Percentiles rank a stretch among this genome's conserved stretches.
Evolutionary conservation across 1,140 invertebrate genomes (phyloP).

Genomic region (Caenorhabditis remanei): DNA sequence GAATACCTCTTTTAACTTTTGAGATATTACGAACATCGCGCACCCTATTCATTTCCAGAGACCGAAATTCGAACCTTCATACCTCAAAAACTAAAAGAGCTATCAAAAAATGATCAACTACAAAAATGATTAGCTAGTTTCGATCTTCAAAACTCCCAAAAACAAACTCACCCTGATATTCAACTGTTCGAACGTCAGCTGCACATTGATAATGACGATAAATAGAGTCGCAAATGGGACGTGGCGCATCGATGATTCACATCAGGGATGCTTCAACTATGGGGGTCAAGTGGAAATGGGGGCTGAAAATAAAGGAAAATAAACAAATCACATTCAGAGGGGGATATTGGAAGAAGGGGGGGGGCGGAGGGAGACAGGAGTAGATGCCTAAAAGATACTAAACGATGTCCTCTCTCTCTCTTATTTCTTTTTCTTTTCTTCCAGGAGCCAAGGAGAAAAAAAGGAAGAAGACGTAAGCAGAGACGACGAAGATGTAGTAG

Average conservation of each 20-base stretch:
- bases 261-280: constrained; percentile 49
- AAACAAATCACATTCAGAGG: constrained; percentile 45
- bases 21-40: too few relatives aligned
- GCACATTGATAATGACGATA: constrained; percentile 34
- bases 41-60: background rate
- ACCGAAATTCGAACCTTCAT: too few relatives aligned
- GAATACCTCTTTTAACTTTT: too few relatives aligned
- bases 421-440: constrained; percentile 7
- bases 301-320: constrained; percentile 6
- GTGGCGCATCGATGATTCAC: constrained; percentile 51
- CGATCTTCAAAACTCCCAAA: background rate
- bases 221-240: constrained; percentile 30
- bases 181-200: constrained; percentile 10
- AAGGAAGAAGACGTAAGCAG: constrained; percentile 29
- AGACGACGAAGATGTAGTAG: constrained; percentile 54
- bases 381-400: constrained; percentile 49
- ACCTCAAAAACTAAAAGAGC: too few relatives aligned
- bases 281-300: too few relatives aligned
- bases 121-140: too few relatives aligned
- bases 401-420: constrained; percentile 35
- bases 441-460: constrained; percentile 29
- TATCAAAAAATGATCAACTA: too few relatives aligned
- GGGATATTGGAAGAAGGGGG: background rate
- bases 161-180: constrained; percentile 15
- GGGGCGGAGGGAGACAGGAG: background rate